phyloP scores from a whole-genome alignment of 2,797 vertebrate species.

The Austrolebias charrua region DNA sequence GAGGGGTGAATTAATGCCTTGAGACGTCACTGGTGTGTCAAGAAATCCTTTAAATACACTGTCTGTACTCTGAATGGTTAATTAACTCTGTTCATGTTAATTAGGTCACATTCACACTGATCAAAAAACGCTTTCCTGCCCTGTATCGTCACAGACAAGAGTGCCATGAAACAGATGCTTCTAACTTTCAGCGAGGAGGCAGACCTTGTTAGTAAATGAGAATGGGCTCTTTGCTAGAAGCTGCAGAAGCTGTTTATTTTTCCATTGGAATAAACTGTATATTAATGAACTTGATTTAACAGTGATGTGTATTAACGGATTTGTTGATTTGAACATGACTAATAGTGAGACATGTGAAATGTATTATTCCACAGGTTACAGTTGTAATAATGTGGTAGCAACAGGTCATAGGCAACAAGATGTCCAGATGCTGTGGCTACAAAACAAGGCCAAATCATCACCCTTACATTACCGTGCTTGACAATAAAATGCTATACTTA shows the following conservation, averaged over 20 bases:
- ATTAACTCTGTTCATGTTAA: conserved; percentile 56
- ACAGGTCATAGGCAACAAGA: not conserved
- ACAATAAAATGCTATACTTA: not conserved
- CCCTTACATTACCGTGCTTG: not conserved
- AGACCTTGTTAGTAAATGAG: conserved; percentile 46
- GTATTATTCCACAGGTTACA: conserved; percentile 7
- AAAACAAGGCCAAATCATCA: not conserved
- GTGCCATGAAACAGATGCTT: conserved; percentile 26
- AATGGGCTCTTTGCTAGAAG: conserved; percentile 38
- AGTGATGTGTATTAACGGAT: conserved; percentile 18
- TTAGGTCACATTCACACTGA: conserved; percentile 54
- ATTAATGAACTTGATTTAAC: conserved; percentile 30
- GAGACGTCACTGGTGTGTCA: conserved; percentile 36
- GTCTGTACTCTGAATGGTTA: conserved; percentile 31
- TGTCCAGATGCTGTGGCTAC: not conserved
- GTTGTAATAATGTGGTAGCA: too few species aligned
- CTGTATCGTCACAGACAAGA: conserved; percentile 11
- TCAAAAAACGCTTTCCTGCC: conserved; percentile 32
- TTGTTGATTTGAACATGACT: conserved; percentile 13
- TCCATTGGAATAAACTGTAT: conserved; percentile 19
- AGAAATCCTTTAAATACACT: conserved; percentile 38
- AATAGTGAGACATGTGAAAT: conserved; percentile 12
- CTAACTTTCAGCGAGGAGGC: conserved; percentile 30
- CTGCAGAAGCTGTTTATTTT: conserved; percentile 19
- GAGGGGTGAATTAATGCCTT: conserved; percentile 39